phyloP scores from a whole-genome alignment of 2,797 vertebrate genomes.

The Bucorvus abyssinicus region DNA sequence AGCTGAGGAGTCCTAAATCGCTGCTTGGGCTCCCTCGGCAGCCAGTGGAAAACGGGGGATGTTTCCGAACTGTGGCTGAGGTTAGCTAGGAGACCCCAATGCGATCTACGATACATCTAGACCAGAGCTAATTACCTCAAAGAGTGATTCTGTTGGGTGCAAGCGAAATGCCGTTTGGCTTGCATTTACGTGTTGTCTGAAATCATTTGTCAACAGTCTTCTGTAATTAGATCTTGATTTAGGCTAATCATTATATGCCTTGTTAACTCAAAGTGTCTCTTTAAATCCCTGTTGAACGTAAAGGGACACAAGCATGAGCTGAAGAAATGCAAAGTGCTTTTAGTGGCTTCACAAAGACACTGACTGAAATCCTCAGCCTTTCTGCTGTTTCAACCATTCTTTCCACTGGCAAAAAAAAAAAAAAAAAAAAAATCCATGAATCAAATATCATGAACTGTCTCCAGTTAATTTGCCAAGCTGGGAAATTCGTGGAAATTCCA shows the following conservation, averaged over 20 bases:
- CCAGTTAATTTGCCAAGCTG: background rate
- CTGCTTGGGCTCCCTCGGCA: background rate
- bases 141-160: background rate
- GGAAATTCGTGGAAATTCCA: background rate
- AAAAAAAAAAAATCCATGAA: background rate
- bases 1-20: background rate
- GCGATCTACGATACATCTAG: background rate
- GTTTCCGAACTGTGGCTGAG: background rate
- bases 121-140: background rate
- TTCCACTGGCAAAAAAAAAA: background rate
- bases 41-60: background rate
- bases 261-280: conserved; percentile 1
- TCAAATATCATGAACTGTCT: background rate
- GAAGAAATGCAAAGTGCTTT: background rate
- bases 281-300: background rate
- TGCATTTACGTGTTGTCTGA: conserved; percentile 9
- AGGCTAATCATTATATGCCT: conserved; percentile 29
- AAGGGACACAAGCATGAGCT: background rate
- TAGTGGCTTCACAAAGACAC: background rate
- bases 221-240: conserved; percentile 49
- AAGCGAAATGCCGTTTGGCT: background rate
- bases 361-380: background rate
- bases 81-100: background rate
- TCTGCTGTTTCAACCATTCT: background rate
- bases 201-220: conserved; percentile 42